phyloP scores from a whole-genome alignment of 2,113 vertebrate species.

The Salvelinus alpinus region DNA sequence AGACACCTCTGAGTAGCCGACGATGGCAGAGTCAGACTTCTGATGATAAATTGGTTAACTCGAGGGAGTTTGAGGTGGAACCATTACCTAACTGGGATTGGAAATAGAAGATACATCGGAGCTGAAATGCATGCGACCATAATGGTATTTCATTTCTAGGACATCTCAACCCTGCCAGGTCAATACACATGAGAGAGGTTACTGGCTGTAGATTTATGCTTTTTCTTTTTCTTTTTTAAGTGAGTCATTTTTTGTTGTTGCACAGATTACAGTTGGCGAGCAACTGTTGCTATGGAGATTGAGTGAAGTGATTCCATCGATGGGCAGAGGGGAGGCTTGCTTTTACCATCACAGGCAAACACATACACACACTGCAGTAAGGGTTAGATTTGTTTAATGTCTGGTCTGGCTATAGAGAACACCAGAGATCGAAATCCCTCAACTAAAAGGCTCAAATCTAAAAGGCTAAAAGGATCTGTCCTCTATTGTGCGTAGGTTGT shows the following conservation, averaged over 20 bases:
- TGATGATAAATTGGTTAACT: conserved; percentile 22
- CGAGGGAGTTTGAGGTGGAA: conserved; percentile 9
- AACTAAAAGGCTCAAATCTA: neutral
- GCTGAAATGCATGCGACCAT: neutral
- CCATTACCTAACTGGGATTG: neutral
- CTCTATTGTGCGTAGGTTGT: neutral
- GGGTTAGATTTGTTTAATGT: neutral
- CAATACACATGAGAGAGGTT: conserved; percentile 9
- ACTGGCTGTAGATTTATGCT: conserved; percentile 18
- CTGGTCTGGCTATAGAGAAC: neutral
- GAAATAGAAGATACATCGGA: neutral
- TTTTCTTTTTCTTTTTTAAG: conserved; percentile 34
- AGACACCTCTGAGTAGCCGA: no score
- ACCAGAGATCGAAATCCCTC: neutral
- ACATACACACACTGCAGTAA: neutral
- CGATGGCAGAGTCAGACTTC: neutral
- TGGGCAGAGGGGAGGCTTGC: conserved; percentile 37
- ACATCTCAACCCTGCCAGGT: conserved; percentile 17
- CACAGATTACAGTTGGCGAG: conserved; percentile 60
- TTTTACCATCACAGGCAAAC: conserved; percentile 5
- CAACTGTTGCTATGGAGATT: conserved; percentile 78
- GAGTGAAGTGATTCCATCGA: conserved; percentile 62
- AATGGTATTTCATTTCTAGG: conserved; percentile 20
- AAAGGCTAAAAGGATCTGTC: neutral
- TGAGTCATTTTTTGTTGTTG: conserved; percentile 42